Percentiles rank a stretch among this genome's conserved stretches.
phyloP scores from a whole-genome alignment of 2,888 invertebrate species.

The Stenoptilia bipunctidactyla region DNA sequence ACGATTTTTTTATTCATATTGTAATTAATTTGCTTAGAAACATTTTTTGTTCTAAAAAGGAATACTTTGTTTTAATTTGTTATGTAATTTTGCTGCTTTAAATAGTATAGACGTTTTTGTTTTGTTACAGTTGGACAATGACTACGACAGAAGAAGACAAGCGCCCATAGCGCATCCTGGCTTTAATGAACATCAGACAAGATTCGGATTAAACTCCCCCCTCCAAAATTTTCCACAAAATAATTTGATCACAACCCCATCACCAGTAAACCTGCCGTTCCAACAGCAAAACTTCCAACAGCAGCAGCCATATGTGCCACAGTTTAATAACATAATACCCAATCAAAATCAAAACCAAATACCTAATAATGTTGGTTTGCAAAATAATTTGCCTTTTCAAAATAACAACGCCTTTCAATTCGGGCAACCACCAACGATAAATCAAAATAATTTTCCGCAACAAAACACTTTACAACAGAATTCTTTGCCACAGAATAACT shows the following conservation, averaged over 20 bases:
- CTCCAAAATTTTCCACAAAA: constrained; percentile 47
- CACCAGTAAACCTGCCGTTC: constrained; percentile 41
- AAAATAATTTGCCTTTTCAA: constrained; percentile 28
- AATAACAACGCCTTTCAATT: constrained; percentile 39
- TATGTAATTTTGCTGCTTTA: too few relatives aligned
- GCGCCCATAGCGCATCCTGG: constrained; percentile 45
- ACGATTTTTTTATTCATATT: too few relatives aligned
- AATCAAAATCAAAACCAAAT: constrained; percentile 31
- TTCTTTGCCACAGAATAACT: constrained; percentile 22
- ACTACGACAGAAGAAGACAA: constrained; percentile 60
- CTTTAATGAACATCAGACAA: constrained; percentile 57
- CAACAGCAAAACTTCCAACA: constrained; percentile 31
- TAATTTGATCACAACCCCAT: constrained; percentile 32
- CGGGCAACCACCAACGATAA: constrained; percentile 26
- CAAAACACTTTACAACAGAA: constrained; percentile 31
- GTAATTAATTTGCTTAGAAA: too few relatives aligned
- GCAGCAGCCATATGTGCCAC: constrained; percentile 46
- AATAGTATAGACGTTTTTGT: constrained; percentile 14
- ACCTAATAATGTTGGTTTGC: constrained; percentile 26
- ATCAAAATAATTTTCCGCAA: constrained; percentile 30
- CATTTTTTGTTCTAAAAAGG: too few relatives aligned
- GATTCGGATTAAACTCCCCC: constrained; percentile 55
- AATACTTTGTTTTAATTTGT: too few relatives aligned
- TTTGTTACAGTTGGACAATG: constrained; percentile 61
- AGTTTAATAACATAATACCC: constrained; percentile 48